Evolutionary conservation across 2,113 vertebrate species (phyloP).

Genomic region (Pachyramphus minor): DNA sequence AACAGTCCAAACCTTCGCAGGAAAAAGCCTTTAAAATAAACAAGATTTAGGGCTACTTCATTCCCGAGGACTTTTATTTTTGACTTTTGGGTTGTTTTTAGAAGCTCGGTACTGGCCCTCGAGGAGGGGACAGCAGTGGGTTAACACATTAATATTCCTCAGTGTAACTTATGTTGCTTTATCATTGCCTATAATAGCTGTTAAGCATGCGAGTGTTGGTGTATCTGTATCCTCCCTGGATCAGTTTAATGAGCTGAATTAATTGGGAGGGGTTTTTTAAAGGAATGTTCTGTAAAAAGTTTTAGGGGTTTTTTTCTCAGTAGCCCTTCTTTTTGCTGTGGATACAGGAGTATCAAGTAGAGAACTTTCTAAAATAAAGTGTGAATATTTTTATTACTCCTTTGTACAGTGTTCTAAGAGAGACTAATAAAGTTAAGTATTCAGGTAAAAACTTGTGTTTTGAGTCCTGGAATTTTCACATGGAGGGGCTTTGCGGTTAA

Average conservation of each 20-base stretch:
- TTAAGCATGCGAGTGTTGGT: slow-evolving; percentile 24
- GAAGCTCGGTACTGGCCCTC: slow-evolving; percentile 10
- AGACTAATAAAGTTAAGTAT: slow-evolving; percentile 73
- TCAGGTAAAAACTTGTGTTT: background rate
- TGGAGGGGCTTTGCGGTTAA: background rate
- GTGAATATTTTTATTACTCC: slow-evolving; percentile 82
- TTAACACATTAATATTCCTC: background rate
- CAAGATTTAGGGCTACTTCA: background rate
- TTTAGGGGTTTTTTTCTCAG: background rate
- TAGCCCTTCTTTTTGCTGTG: slow-evolving; percentile 29
- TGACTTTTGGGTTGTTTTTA: background rate
- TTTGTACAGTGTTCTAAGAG: slow-evolving; percentile 79
- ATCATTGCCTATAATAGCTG: background rate
- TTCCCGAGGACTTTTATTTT: background rate
- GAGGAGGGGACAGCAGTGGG: background rate
- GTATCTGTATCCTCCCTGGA: background rate
- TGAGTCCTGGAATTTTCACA: background rate
- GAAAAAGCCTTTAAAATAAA: background rate
- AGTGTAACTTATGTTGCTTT: background rate
- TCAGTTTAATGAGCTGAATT: background rate
- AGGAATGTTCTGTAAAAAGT: slow-evolving; percentile 21
- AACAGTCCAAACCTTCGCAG: background rate
- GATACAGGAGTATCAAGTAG: slow-evolving; percentile 62
- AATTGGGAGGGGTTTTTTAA: background rate
- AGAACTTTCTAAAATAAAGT: slow-evolving; percentile 78